Conservation (phyloP, 2,113 vertebrate species). For the Ancistrus triradiatus region DNA sequence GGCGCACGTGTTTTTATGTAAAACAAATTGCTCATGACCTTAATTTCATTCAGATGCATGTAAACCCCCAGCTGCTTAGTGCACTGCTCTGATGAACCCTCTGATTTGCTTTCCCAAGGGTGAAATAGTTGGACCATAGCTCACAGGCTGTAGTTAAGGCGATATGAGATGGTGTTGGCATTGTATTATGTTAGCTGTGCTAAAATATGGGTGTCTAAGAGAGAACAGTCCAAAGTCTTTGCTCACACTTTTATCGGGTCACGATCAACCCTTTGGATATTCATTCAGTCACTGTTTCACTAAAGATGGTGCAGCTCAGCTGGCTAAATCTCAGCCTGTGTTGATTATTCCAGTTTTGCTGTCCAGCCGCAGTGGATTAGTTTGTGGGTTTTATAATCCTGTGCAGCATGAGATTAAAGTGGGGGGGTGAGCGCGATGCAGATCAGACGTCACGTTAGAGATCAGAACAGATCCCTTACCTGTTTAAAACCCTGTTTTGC, state of each 20-base stretch:
- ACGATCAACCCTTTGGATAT: conserved; percentile 11
- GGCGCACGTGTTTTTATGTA: conserved; percentile 15
- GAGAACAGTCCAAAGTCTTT: not conserved
- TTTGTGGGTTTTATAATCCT: conserved; percentile 44
- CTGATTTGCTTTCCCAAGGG: conserved; percentile 14
- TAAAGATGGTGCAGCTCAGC: conserved; percentile 15
- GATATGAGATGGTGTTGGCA: not conserved
- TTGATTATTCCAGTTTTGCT: conserved; percentile 40
- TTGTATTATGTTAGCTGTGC: not conserved
- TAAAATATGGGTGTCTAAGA: not conserved
- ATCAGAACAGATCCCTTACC: too few species aligned
- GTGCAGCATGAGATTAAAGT: conserved; percentile 34
- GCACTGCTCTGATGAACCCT: conserved; percentile 22
- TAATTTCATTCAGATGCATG: conserved; percentile 24
- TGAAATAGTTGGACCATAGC: not conserved
- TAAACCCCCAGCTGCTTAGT: not conserved
- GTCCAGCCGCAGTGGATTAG: conserved; percentile 33
- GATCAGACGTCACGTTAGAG: conserved; percentile 23
- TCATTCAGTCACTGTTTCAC: too few species aligned
- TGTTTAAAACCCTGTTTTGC: too few species aligned
- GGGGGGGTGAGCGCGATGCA: not conserved
- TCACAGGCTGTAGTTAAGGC: not conserved
- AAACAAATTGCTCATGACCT: conserved; percentile 28
- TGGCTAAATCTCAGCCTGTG: conserved; percentile 17
- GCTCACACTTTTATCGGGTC: not conserved